These are phyloP conservation scores for Eilema caniola DNA, from an alignment of 2,888 invertebrate genomes.

Conservation along the genomic window DNA sequence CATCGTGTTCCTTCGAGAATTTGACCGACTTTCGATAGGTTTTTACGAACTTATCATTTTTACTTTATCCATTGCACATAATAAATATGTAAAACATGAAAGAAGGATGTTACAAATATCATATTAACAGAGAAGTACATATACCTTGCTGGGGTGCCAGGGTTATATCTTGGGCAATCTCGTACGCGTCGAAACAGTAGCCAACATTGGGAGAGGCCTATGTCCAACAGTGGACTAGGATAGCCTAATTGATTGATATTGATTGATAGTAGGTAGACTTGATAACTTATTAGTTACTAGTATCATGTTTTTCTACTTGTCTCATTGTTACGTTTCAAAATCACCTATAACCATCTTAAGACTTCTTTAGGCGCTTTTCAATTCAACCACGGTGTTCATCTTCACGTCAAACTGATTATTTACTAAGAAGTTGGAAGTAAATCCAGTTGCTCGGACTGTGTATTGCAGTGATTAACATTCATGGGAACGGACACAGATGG, in stretches of 20 bases:
- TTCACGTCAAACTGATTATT: constrained; percentile 30
- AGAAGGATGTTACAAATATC: neutral
- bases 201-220: too few relatives aligned
- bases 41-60: neutral
- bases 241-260: too few relatives aligned
- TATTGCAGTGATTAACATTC: constrained; percentile 29
- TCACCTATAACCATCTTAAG: neutral
- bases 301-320: neutral
- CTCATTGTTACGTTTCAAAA: neutral
- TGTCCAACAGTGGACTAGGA: too few relatives aligned
- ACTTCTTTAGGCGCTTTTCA: neutral
- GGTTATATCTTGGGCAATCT: too few relatives aligned
- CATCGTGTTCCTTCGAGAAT: constrained; percentile 3
- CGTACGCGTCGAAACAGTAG: too few relatives aligned
- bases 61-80: neutral
- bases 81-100: neutral
- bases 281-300: neutral
- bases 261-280: too few relatives aligned
- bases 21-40: neutral
- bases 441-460: constrained; percentile 32
- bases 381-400: neutral
- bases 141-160: neutral
- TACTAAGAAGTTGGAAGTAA: constrained; percentile 31
- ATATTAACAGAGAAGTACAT: neutral
- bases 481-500: constrained; percentile 35